Base-by-base conservation (phyloP, 1,140 invertebrate species). In the Philaenus spumarius region DNA sequence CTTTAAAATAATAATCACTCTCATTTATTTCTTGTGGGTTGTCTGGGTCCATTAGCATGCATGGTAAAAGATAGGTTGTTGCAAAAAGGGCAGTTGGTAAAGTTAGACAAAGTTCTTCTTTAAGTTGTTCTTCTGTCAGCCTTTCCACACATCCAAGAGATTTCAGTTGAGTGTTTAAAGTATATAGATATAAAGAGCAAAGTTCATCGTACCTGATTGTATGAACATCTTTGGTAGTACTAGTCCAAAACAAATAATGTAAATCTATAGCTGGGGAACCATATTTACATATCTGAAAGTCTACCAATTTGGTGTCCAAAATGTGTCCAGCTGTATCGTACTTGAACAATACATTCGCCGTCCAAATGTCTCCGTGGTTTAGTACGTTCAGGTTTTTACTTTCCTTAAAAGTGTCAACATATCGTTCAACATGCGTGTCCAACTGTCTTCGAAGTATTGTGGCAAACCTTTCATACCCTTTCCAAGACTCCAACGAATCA, bases 291-390 rank as follows among this genome's bases (percentile, higher is more conserved):
- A 60, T 3, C 46, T 61, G 60, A 53, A 42, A 63, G 17, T 61
- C 59, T 14, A 63, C 39, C 23, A 63, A 26, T 35, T 51, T 58
- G 5, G 43, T 50, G 48, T 53, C 39, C 6, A 7, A 1, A 39
- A 42, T 34, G 20, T 46, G 30, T 7, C 20, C 37, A 7, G 45
- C 17, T 19, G 19, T 34, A 24, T 48, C 26, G 34, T 63, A 61
- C 37, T 58, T 48, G 12, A 59, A 63, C 26, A 65, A 34, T 14
- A 65, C 45, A 55, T 65, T 65, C 22, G 63, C 61, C 6, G 60
- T 48, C 64, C 66, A 66, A 43, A 58, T 62, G 46, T 67, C 66
- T 15, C 66, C 65, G 37, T 67, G 66, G 51, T 23, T 30, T 5
- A 62, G 15, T 2, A 62, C 60, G 15, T 39, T 62, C 12, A 62